These are phyloP conservation scores for Hydractinia echinata DNA, from an alignment of 30 jellyfish, hydroid and myxozoan species.

Conservation along the genomic window DNA sequence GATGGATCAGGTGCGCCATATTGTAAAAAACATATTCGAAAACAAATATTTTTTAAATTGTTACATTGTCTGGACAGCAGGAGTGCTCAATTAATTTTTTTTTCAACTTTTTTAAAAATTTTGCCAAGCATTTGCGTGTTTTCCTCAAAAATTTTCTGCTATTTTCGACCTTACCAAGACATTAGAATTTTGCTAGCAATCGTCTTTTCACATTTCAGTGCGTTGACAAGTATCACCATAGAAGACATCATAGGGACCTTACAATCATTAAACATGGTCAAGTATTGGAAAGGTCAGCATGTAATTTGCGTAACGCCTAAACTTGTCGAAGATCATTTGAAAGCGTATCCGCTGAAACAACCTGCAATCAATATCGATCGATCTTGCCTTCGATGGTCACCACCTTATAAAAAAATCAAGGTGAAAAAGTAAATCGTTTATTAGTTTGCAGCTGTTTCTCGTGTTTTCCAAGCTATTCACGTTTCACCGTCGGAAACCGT, in stretches of 20 bases:
- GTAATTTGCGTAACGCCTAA: constrained; percentile 91
- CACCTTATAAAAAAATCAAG: constrained; percentile 74
- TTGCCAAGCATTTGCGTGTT: no score
- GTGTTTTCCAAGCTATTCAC: no score
- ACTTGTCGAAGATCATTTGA: constrained; percentile 87
- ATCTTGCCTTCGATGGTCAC: constrained; percentile 73
- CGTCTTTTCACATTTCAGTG: constrained; percentile 29
- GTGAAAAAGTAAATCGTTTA: constrained; percentile 36
- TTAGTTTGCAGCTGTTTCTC: neutral
- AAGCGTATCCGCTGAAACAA: constrained; percentile 65
- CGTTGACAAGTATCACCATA: constrained; percentile 77
- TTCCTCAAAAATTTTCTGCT: no score
- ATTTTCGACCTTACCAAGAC: no score
- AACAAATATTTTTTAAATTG: no score
- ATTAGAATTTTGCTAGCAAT: no score
- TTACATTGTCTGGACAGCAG: no score
- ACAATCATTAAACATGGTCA: constrained; percentile 86
- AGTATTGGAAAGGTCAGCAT: constrained; percentile 97
- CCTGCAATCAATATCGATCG: constrained; percentile 84
- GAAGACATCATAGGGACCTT: constrained; percentile 88
- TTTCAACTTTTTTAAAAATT: no score
- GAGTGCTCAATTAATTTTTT: no score
- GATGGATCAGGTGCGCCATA: no score
- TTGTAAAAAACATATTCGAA: no score
- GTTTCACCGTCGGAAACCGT: no score